Percentiles rank a stretch among this genome's conserved stretches.
phyloP scores from a whole-genome alignment of 2,797 vertebrate species.

The Odontamblyopus rebecca region DNA sequence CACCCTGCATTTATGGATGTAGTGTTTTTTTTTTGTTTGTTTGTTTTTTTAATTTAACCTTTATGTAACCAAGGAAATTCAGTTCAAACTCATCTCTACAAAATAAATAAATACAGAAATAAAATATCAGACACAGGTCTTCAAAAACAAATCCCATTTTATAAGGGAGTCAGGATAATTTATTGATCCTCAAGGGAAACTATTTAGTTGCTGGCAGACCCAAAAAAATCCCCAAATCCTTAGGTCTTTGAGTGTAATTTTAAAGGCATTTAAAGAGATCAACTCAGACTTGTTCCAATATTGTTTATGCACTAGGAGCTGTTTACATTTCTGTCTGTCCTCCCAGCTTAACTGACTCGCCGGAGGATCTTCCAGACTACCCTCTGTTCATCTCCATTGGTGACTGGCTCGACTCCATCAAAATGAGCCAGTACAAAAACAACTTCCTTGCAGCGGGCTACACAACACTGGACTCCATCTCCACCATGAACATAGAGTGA shows the following conservation, averaged over 20 bases:
- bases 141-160: no score
- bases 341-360: constrained; percentile 76
- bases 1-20: no score
- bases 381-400: constrained; percentile 93
- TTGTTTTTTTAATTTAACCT: no score
- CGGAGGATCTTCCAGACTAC: constrained; percentile 79
- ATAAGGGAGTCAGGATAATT: no score
- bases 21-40: no score
- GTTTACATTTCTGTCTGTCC: constrained; percentile 24
- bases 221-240: neutral
- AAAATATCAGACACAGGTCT: no score
- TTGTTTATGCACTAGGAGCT: neutral
- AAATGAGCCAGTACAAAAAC: constrained; percentile 98
- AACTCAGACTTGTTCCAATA: neutral
- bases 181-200: no score
- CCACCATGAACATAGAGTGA: constrained; percentile 82
- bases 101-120: no score
- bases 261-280: neutral
- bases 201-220: neutral
- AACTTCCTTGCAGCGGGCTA: constrained; percentile 96
- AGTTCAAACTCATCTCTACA: no score
- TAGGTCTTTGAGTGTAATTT: neutral
- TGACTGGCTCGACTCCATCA: constrained; percentile 98
- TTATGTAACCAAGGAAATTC: no score
- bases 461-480: constrained; percentile 93